These are phyloP conservation scores for Ectobius pallidus DNA, from an alignment of 2,888 invertebrate genomes.

Conservation along the genomic window DNA sequence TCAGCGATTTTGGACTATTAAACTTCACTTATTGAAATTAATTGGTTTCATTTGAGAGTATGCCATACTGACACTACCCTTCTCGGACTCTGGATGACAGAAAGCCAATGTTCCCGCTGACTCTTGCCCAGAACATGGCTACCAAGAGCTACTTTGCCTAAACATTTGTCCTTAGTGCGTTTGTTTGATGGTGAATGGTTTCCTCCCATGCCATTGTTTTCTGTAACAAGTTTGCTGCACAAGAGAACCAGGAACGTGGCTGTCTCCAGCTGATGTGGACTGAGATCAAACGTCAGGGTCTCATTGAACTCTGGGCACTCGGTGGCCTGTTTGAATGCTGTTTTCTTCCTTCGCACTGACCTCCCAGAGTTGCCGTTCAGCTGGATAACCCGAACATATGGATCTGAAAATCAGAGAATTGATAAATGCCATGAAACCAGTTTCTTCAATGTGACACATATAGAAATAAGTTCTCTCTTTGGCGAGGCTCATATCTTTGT, in stretches of 20 bases:
- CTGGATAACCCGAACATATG: constrained; percentile 55
- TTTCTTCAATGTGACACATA: background rate
- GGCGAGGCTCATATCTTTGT: background rate
- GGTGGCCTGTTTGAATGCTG: constrained; percentile 49
- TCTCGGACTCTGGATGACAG: constrained; percentile 53
- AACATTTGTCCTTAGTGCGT: constrained; percentile 47
- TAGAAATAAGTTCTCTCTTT: background rate
- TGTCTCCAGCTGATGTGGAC: constrained; percentile 52
- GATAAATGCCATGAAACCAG: background rate
- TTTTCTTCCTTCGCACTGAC: constrained; percentile 55
- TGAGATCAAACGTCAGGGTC: constrained; percentile 56
- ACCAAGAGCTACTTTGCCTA: constrained; percentile 54
- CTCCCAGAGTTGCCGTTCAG: constrained; percentile 54
- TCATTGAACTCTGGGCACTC: constrained; percentile 56
- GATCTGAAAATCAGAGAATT: constrained; percentile 49
- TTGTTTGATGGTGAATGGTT: constrained; percentile 52
- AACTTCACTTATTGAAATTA: too few species aligned
- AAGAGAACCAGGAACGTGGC: constrained; percentile 52
- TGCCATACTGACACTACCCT: constrained; percentile 55
- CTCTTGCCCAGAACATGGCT: constrained; percentile 53
- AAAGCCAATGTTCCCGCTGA: constrained; percentile 54
- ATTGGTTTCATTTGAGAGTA: constrained; percentile 51
- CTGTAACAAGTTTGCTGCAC: background rate
- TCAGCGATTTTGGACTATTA: too few species aligned
- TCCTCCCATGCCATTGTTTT: constrained; percentile 29